Conservation (phyloP, 2,113 vertebrate genomes). For the Mystacornis crossleyi region DNA sequence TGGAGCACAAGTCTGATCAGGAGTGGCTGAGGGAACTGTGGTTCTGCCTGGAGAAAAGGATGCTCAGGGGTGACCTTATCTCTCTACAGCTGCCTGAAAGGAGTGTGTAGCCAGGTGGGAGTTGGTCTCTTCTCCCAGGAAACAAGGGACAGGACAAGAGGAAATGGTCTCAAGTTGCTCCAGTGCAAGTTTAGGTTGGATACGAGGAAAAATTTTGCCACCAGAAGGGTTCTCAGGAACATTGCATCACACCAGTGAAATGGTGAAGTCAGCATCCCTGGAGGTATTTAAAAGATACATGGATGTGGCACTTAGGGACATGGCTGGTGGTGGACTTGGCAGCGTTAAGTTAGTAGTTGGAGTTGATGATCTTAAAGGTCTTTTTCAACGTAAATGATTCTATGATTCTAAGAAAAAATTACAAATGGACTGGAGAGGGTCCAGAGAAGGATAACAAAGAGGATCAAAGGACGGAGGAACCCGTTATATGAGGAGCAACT, state of each 20-base stretch:
- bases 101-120: not conserved
- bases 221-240: not conserved
- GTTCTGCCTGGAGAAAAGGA: not conserved
- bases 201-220: not conserved
- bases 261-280: not conserved
- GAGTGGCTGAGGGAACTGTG: rapidly evolving
- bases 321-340: not conserved
- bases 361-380: not conserved
- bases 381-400: not conserved
- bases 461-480: not conserved
- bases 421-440: not conserved
- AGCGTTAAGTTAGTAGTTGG: not conserved
- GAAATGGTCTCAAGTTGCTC: not conserved
- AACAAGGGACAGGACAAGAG: not conserved
- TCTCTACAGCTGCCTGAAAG: not conserved
- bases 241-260: not conserved
- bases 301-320: not conserved
- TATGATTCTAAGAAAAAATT: not conserved
- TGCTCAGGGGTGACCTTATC: not conserved
- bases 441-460: not conserved
- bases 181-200: not conserved
- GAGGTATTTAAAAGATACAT: not conserved
- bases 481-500: rapidly evolving
- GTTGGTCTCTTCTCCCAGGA: not conserved
- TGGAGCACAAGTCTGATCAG: not conserved